Percentiles rank a stretch among this genome's conserved stretches.
Evolutionary conservation across 2,113 vertebrate genomes (phyloP).

Genomic region (Urocolius indicus): DNA sequence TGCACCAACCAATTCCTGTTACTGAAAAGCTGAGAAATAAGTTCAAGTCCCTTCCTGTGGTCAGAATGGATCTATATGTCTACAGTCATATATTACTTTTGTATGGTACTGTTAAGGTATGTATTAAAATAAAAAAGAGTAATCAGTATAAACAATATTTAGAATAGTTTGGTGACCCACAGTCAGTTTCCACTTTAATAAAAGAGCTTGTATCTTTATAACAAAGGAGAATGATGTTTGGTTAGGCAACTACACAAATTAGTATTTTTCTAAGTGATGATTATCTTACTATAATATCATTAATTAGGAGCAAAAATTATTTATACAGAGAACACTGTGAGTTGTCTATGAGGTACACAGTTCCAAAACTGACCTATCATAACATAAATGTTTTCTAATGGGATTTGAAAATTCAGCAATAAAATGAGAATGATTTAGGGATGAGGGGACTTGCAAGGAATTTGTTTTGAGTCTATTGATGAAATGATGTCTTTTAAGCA

Average conservation of each 20-base stretch:
- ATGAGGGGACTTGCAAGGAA: slow-evolving; percentile 4
- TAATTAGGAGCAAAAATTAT: background rate
- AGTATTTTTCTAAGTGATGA: background rate
- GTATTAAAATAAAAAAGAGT: background rate
- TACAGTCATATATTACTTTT: background rate
- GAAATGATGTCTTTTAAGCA: slow-evolving; percentile 28
- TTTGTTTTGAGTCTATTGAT: slow-evolving; percentile 29
- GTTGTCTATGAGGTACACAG: background rate
- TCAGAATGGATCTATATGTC: background rate
- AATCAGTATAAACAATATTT: background rate
- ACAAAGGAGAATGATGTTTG: background rate
- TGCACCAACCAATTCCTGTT: background rate
- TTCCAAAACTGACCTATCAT: slow-evolving; percentile 19
- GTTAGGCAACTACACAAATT: background rate
- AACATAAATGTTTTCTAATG: slow-evolving; percentile 32
- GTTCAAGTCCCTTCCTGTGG: background rate
- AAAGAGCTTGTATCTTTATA: background rate
- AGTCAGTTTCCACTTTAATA: background rate
- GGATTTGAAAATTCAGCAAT: slow-evolving; percentile 47
- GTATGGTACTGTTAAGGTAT: accelerated
- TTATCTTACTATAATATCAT: background rate
- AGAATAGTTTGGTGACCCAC: background rate
- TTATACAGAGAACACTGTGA: background rate
- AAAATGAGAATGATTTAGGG: slow-evolving; percentile 21
- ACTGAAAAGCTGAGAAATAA: background rate